Conservation (phyloP, 2,888 invertebrate genomes). For the Macroteleia sp. region DNA sequence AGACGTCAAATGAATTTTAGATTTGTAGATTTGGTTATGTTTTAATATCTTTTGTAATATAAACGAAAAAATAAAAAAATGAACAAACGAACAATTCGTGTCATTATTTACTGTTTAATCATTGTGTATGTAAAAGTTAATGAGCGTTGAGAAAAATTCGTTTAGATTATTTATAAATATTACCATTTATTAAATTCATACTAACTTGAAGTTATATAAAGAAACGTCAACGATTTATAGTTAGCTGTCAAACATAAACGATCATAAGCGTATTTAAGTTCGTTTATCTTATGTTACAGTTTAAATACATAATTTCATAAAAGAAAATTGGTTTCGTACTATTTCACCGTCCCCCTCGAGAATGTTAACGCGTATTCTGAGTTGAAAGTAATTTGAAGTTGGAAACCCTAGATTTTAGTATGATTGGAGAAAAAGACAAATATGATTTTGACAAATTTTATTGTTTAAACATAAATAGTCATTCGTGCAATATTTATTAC, state of each 20-base stretch:
- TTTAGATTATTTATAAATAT: not conserved
- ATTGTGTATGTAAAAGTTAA: too few species aligned
- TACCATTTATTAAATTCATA: too few species aligned
- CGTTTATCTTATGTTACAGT: constrained; percentile 40
- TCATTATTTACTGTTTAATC: too few species aligned
- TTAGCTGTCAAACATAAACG: constrained; percentile 26
- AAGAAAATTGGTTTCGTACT: constrained; percentile 44
- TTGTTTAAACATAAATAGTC: too few species aligned
- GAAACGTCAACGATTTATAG: constrained; percentile 18
- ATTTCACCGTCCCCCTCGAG: constrained; percentile 37
- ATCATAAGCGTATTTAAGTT: constrained; percentile 46
- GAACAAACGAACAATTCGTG: too few species aligned
- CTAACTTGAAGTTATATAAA: not conserved
- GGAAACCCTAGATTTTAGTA: constrained; percentile 18
- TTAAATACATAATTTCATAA: constrained; percentile 39
- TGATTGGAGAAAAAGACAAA: constrained; percentile 3
- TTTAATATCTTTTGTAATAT: too few species aligned
- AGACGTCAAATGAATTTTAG: too few species aligned
- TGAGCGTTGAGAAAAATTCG: too few species aligned
- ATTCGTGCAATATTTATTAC: too few species aligned
- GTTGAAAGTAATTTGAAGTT: constrained; percentile 43
- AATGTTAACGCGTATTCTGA: constrained; percentile 17
- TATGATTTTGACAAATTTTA: not conserved
- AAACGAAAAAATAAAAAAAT: too few species aligned
- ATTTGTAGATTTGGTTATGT: too few species aligned